Evolutionary conservation across 2,797 vertebrate genomes (phyloP), one percentile per base, ranked within the genome.

Genomic region (Enteromius unitaeniatus): DNA sequence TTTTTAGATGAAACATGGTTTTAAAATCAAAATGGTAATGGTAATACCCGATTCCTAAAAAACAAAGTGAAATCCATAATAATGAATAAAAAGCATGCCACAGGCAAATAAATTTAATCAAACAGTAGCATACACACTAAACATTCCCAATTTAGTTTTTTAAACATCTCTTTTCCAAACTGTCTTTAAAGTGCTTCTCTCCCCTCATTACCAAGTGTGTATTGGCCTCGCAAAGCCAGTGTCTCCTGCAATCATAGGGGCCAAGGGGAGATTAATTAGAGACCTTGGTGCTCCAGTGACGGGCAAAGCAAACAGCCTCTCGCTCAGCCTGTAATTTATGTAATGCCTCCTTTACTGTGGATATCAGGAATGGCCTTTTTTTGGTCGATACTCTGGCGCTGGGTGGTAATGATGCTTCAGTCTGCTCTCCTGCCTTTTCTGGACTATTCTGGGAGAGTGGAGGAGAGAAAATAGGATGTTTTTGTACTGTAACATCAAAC

Each of bases 181-280:
- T 60, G 60, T 45, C 77, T 67, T 83, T 67, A 82, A 47, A 68
- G 49, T 42, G 60, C 75, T 26, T 67, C 34, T 74, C 79, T 85
- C 40, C 40, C 49, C 68, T 80, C 53, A 81, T 45, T 80, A 65
- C 65, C 80, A 78, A 79, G 75, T 77, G 72, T 76, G 15, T 72
- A 74, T 77, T 78, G 58, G 80, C 76, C 72, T 84, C 72, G 64
- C 77, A 77, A 74, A 84, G 65, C 47, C 65, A 64, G 84, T 69
- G 72, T 65, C 68, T 76, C 37, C 74, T 69, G 37, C 37, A 70
- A 77, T 69, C 60, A 77, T 42, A 26, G 45, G 40, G 80, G 49
- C 69, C 78, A 68, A 85, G 67, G 81, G 78, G 62, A 79, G 81
- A 87, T 84, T 88, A 88, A 87, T 88, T 86, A 88, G 80, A 85